These are phyloP conservation scores for Sericinus montela DNA, from an alignment of 2,888 invertebrate genomes.

Conservation along the genomic window DNA sequence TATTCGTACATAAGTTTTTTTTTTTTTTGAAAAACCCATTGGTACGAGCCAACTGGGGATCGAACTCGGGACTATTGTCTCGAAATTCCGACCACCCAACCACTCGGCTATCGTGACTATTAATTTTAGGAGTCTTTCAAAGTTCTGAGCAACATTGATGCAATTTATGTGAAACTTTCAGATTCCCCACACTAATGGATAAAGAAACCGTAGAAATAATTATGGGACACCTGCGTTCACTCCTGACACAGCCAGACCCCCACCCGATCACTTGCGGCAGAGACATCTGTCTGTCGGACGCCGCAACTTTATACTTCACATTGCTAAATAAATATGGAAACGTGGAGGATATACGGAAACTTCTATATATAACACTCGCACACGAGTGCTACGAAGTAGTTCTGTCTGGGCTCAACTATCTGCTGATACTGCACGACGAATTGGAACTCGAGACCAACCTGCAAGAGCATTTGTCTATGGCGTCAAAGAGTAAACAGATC, in stretches of 20 bases:
- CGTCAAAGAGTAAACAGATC: constrained; percentile 24
- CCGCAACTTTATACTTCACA: constrained; percentile 32
- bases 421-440: constrained; percentile 35
- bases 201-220: constrained; percentile 28
- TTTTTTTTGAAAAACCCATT: too few species aligned
- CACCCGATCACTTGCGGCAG: constrained; percentile 35
- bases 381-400: constrained; percentile 43
- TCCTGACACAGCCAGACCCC: constrained; percentile 31
- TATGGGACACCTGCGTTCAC: constrained; percentile 26
- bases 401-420: constrained; percentile 35
- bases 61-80: too few species aligned
- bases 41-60: too few species aligned
- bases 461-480: constrained; percentile 35
- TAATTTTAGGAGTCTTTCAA: too few species aligned
- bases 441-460: constrained; percentile 36
- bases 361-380: constrained; percentile 30
- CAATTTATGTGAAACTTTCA: constrained; percentile 29
- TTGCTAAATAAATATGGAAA: constrained; percentile 26
- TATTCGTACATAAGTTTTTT: too few species aligned
- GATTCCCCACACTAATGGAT: constrained; percentile 37
- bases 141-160: too few species aligned
- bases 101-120: too few species aligned
- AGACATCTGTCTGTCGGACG: constrained; percentile 44
- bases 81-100: too few species aligned
- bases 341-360: constrained; percentile 16